Conservation (phyloP, 2,888 invertebrate species). For the Ochropleura plecta region DNA sequence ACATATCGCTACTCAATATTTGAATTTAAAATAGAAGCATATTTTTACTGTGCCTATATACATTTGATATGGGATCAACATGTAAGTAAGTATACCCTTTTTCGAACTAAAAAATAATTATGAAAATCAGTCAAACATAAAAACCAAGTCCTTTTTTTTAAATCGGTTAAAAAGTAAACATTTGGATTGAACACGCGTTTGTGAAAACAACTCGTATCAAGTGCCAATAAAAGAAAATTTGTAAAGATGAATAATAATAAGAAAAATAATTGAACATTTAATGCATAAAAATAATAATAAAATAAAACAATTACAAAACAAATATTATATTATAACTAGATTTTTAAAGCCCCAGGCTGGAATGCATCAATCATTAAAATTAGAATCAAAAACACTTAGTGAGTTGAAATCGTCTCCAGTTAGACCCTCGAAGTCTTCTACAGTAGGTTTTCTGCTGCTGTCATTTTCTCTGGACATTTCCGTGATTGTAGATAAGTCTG, state of each 20-base stretch:
- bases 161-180: background rate
- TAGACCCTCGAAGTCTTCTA: slow-evolving; percentile 65
- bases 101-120: too few species aligned
- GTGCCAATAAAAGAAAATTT: background rate
- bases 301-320: slow-evolving; percentile 33
- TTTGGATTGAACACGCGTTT: background rate
- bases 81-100: too few species aligned
- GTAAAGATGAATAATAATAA: background rate
- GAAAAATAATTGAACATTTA: slow-evolving; percentile 43
- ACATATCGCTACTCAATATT: too few species aligned
- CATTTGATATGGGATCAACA: too few species aligned
- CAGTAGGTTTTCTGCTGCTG: slow-evolving; percentile 70
- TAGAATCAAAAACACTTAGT: slow-evolving; percentile 61
- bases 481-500: slow-evolving; percentile 84
- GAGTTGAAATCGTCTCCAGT: slow-evolving; percentile 69
- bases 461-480: slow-evolving; percentile 82
- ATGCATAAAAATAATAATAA: slow-evolving; percentile 47
- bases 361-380: slow-evolving; percentile 27
- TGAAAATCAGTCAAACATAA: too few species aligned
- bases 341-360: slow-evolving; percentile 34
- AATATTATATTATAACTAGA: slow-evolving; percentile 1
- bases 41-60: too few species aligned
- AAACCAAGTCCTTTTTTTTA: too few species aligned
- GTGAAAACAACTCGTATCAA: background rate
- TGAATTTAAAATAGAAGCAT: too few species aligned